These are phyloP conservation scores for Pangasianodon gigas DNA, from an alignment of 2,113 vertebrate genomes.

Conservation along the genomic window DNA sequence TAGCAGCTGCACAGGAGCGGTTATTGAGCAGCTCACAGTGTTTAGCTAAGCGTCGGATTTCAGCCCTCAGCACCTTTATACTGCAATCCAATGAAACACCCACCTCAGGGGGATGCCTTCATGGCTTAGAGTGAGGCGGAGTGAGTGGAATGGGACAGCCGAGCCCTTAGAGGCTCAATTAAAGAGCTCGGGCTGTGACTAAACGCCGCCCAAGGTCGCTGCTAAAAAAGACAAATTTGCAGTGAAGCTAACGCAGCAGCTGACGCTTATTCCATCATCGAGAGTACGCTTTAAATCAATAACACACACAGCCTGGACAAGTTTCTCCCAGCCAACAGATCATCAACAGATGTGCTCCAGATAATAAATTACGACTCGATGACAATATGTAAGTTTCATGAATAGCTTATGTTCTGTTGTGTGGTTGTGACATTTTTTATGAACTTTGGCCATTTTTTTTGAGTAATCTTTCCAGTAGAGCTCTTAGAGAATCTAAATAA, in stretches of 20 bases:
- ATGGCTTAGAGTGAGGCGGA: constrained; percentile 48
- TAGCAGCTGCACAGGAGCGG: constrained; percentile 11
- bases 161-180: constrained; percentile 61
- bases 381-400: neutral
- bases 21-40: constrained; percentile 33
- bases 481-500: neutral
- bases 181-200: constrained; percentile 55
- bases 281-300: neutral
- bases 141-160: constrained; percentile 51
- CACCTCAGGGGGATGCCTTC: constrained; percentile 45
- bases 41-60: constrained; percentile 48
- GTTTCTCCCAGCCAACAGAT: neutral
- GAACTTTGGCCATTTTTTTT: too few species aligned
- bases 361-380: neutral
- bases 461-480: too few species aligned
- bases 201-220: constrained; percentile 48
- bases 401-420: neutral
- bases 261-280: constrained; percentile 35
- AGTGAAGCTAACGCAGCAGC: constrained; percentile 45
- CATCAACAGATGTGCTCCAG: neutral
- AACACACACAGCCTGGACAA: neutral
- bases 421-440: neutral
- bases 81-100: constrained; percentile 48
- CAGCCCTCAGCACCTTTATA: constrained; percentile 47
- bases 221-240: constrained; percentile 48